A percentile compares a stretch with the other conserved stretches of the same genome.
Evolutionary conservation across 2,113 vertebrate species (phyloP).

Genomic region (Megaptera novaeangliae): DNA sequence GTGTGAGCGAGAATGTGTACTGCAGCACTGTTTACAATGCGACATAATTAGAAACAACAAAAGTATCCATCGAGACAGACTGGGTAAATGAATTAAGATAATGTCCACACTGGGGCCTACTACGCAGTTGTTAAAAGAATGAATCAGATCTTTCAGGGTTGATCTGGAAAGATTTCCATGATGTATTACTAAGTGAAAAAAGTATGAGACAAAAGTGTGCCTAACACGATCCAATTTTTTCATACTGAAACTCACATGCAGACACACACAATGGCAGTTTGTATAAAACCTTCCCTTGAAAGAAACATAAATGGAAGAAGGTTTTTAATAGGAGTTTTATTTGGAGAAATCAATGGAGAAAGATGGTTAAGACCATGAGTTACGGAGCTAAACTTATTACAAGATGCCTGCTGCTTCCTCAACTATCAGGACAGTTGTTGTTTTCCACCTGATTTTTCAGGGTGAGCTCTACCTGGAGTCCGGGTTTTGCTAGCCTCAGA

Average conservation of each 20-base stretch:
- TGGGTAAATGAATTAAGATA: neutral
- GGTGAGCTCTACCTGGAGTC: neutral
- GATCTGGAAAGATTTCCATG: neutral
- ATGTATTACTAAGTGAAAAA: neutral
- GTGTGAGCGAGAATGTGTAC: neutral
- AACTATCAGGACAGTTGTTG: neutral
- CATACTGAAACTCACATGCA: neutral
- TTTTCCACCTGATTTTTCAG: neutral
- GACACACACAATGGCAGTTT: neutral
- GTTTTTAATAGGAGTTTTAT: neutral
- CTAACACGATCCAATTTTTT: neutral
- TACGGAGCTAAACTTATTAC: neutral
- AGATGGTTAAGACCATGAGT: neutral
- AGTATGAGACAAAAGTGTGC: neutral
- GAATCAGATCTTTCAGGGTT: neutral
- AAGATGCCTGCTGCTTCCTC: neutral
- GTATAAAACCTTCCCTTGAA: neutral
- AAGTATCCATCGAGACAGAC: neutral
- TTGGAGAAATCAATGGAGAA: slow-evolving; percentile 11
- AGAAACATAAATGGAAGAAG: neutral
- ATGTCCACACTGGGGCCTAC: neutral
- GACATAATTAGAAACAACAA: neutral
- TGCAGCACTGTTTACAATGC: neutral
- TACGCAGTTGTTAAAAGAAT: neutral
- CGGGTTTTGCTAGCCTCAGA: neutral